phyloP scores from a whole-genome alignment of 2,888 invertebrate species.

The Leucophora obtusa region DNA sequence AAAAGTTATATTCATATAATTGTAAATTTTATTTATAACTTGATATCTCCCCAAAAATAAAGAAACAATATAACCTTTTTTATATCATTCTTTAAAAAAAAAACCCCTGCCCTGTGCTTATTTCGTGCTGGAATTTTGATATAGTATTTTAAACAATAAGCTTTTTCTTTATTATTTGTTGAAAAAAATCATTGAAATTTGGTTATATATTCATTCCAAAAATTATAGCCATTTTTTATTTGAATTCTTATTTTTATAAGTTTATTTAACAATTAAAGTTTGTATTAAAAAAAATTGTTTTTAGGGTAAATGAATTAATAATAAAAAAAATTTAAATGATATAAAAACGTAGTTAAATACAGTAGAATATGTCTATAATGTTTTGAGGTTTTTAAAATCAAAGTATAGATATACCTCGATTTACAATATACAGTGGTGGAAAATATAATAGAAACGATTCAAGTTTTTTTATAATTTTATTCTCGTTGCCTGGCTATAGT shows the following conservation, averaged over 20 bases:
- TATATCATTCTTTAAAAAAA: neutral
- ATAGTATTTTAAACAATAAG: conserved; percentile 61
- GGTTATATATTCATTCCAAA: neutral
- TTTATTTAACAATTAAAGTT: neutral
- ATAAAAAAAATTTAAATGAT: neutral
- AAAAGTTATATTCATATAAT: conserved; percentile 19
- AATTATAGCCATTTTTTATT: neutral
- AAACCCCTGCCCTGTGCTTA: conserved; percentile 4
- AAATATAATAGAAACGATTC: too few relatives aligned
- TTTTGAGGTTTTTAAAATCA: too few relatives aligned
- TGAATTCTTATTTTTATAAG: neutral
- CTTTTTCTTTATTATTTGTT: conserved; percentile 54
- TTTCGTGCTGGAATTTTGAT: conserved; percentile 67
- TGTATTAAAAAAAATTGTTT: neutral
- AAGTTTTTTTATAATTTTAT: too few relatives aligned
- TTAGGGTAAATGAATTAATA: neutral
- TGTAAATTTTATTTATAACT: conserved; percentile 25
- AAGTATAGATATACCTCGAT: too few relatives aligned
- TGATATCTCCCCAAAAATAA: conserved; percentile 26
- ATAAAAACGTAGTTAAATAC: neutral
- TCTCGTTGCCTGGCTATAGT: too few relatives aligned
- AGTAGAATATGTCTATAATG: too few relatives aligned
- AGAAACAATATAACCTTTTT: neutral
- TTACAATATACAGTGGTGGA: too few relatives aligned
- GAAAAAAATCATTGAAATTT: conserved; percentile 1